These are phyloP conservation scores for Sprattus sprattus DNA, from an alignment of 2,113 vertebrate species.

Conservation along the genomic window DNA sequence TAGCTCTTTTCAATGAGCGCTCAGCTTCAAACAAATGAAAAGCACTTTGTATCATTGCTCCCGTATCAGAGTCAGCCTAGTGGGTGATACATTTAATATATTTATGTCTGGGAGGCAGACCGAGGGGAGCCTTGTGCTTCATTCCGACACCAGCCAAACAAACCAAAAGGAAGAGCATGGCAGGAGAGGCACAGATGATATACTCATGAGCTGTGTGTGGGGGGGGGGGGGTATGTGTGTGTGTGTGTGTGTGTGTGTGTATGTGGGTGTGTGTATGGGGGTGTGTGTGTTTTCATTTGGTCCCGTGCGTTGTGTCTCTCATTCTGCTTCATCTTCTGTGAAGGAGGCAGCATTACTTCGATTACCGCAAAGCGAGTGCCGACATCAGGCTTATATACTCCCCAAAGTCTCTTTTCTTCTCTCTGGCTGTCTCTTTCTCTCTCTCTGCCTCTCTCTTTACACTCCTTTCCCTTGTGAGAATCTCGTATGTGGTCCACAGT, in stretches of 20 bases:
- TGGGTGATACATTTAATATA: conserved; percentile 41
- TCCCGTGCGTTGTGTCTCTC: conserved; percentile 31
- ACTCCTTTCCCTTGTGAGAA: background rate
- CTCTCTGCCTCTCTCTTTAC: conserved; percentile 21
- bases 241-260: background rate
- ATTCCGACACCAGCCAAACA: conserved; percentile 3
- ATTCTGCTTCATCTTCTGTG: conserved; percentile 25
- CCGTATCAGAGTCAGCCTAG: conserved; percentile 31
- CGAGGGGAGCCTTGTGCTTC: conserved; percentile 5
- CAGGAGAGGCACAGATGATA: background rate
- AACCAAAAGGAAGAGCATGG: background rate
- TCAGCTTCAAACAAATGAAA: conserved; percentile 35
- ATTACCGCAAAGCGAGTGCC: conserved; percentile 37
- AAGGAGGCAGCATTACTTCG: conserved; percentile 43
- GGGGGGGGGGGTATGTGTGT: background rate
- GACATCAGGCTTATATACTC: conserved; percentile 31
- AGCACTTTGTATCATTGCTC: conserved; percentile 35
- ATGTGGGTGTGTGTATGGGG: background rate
- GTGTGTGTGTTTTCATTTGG: background rate
- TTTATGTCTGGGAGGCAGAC: conserved; percentile 29
- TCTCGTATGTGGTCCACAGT: background rate
- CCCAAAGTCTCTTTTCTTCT: conserved; percentile 35
- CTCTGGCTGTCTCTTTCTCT: conserved; percentile 26
- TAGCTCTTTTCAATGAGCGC: conserved; percentile 17
- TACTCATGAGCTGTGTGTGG: background rate